These are phyloP conservation scores for Galeopsomyia nigrocyanea DNA, from an alignment of 2,888 invertebrate species.

Conservation along the genomic window DNA sequence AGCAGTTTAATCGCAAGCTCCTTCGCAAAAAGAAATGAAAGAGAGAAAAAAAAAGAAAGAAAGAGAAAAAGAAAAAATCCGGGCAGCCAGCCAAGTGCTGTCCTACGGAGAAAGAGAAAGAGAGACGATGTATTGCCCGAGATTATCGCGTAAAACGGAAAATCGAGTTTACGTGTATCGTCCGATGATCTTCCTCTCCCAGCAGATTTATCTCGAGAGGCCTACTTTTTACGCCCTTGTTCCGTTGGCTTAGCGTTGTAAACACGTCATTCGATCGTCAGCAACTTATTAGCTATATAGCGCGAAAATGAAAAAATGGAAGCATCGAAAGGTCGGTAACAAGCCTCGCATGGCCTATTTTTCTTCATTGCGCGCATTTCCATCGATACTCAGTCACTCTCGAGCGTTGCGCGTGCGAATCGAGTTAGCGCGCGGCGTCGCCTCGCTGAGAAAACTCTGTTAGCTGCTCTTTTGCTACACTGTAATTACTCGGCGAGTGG, in stretches of 20 bases:
- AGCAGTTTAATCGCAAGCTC: conserved; percentile 34
- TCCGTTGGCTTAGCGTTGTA: no score
- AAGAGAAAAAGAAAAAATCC: conserved; percentile 3
- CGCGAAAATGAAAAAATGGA: no score
- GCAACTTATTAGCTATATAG: no score
- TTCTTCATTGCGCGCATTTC: conserved; percentile 17
- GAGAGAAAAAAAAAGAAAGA: conserved; percentile 18
- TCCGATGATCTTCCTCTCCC: conserved; percentile 8
- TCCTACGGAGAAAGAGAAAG: no score
- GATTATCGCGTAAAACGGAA: conserved; percentile 55
- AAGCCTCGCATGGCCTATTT: conserved; percentile 23
- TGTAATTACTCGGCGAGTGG: conserved; percentile 48
- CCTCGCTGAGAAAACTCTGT: conserved; percentile 42
- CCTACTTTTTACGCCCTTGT: no score
- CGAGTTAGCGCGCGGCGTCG: no score
- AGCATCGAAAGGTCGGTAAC: no score
- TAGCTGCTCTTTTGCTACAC: conserved; percentile 23
- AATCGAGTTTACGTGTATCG: conserved; percentile 47
- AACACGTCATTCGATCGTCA: no score
- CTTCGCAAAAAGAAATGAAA: conserved; percentile 19
- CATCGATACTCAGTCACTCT: neutral
- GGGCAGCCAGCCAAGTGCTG: neutral
- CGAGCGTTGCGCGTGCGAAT: neutral
- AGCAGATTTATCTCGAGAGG: no score
- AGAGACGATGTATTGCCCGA: conserved; percentile 52